These are phyloP conservation scores for Drosophila virilis DNA, from an alignment of 1,140 invertebrate genomes.

Conservation along the genomic window DNA sequence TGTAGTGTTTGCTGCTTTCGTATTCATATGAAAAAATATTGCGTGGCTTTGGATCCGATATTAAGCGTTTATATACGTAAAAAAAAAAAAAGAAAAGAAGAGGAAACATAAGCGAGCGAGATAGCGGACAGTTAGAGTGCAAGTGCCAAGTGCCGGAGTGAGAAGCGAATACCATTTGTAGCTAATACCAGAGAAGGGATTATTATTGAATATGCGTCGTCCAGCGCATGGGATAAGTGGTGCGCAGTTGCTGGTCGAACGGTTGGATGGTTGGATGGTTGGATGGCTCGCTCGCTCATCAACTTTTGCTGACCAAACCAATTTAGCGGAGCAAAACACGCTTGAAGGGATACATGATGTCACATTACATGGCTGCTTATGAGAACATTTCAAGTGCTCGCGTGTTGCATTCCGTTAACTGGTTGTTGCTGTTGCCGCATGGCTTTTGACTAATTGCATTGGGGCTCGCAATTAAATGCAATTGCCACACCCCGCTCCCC, in stretches of 20 bases:
- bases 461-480: conserved; percentile 69
- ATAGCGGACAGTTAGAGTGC: neutral
- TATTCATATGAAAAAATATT: conserved; percentile 36
- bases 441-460: conserved; percentile 72
- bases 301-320: conserved; percentile 38
- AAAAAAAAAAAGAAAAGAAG: conserved; percentile 2
- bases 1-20: conserved; percentile 7
- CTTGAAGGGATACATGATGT: conserved; percentile 32
- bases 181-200: conserved; percentile 42
- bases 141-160: neutral
- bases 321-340: conserved; percentile 10
- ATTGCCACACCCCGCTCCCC: conserved; percentile 31
- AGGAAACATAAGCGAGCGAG: neutral
- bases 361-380: conserved; percentile 49
- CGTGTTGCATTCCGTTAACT: conserved; percentile 45
- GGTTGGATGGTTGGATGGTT: neutral
- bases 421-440: conserved; percentile 24
- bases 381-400: conserved; percentile 40
- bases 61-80: conserved; percentile 17
- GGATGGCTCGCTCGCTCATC: neutral
- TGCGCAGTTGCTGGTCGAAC: conserved; percentile 7
- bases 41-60: conserved; percentile 11
- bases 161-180: conserved; percentile 25
- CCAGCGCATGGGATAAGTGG: conserved; percentile 17
- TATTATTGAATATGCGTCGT: conserved; percentile 47